Conservation (phyloP, 1,140 invertebrate genomes). For the Camponotus floridanus region DNA sequence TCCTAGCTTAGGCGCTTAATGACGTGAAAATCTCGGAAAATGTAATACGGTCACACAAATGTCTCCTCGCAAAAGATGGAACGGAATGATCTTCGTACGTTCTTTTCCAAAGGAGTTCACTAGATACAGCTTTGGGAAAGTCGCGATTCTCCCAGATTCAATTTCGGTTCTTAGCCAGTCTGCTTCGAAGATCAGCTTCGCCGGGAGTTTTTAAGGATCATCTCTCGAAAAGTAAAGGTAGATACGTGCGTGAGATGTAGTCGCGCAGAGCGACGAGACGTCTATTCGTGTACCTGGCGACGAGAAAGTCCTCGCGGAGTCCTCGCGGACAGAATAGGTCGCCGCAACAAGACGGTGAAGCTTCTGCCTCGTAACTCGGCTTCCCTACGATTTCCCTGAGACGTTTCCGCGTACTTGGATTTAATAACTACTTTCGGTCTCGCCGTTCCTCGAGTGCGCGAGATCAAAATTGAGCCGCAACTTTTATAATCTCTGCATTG, state of each 20-base stretch:
- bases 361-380: conserved; percentile 26
- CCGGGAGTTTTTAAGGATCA: conserved; percentile 52
- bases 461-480: conserved; percentile 24
- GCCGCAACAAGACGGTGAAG: conserved; percentile 25
- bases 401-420: conserved; percentile 63
- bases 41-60: conserved; percentile 1
- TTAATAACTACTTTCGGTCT: conserved; percentile 68
- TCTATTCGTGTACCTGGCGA: conserved; percentile 63
- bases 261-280: conserved; percentile 55
- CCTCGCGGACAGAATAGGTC: conserved; percentile 39
- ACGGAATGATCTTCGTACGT: not conserved
- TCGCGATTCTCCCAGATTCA: conserved; percentile 43
- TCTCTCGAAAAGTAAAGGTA: conserved; percentile 52
- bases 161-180: conserved; percentile 48
- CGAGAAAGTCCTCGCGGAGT: conserved; percentile 30
- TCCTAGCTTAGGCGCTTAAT: not conserved
- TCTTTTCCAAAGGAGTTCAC: not conserved
- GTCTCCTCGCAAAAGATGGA: not conserved
- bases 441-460: not conserved
- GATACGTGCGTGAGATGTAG: conserved; percentile 14
- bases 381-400: conserved; percentile 31
- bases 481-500: conserved; percentile 4
- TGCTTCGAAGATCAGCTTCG: conserved; percentile 37
- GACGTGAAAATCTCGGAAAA: conserved; percentile 22
- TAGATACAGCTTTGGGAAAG: not conserved